phyloP scores from a whole-genome alignment of 2,888 invertebrate genomes.

The Anticlea derivata region DNA sequence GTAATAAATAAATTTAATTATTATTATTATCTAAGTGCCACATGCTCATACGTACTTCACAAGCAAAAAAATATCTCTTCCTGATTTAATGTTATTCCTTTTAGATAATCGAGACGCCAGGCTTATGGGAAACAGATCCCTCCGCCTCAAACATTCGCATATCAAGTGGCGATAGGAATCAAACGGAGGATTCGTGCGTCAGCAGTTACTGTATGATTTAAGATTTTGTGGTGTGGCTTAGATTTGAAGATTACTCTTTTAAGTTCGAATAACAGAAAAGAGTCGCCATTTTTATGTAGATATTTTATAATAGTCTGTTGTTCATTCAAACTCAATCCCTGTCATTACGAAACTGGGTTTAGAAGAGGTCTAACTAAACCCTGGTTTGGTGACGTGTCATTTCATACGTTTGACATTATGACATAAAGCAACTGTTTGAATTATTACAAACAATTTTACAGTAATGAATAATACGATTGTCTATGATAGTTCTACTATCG shows the following conservation, averaged over 20 bases:
- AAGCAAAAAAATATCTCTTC: background rate
- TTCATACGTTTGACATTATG: too few relatives aligned
- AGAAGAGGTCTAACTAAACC: too few relatives aligned
- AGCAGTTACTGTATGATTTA: slow-evolving; percentile 71
- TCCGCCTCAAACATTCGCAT: slow-evolving; percentile 75
- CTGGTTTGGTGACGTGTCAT: too few relatives aligned
- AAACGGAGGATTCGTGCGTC: slow-evolving; percentile 64
- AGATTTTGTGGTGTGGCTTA: slow-evolving; percentile 23
- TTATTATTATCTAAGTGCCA: too few relatives aligned
- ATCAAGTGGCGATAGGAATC: slow-evolving; percentile 53
- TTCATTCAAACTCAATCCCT: too few relatives aligned
- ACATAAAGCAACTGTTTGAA: too few relatives aligned
- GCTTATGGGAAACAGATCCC: slow-evolving; percentile 87
- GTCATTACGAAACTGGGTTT: too few relatives aligned
- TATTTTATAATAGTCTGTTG: too few relatives aligned
- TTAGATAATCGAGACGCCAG: slow-evolving; percentile 97
- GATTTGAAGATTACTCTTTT: slow-evolving; percentile 30
- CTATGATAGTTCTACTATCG: too few relatives aligned
- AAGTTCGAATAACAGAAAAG: background rate
- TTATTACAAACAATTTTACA: too few relatives aligned
- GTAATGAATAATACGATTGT: too few relatives aligned
- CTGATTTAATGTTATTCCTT: slow-evolving; percentile 9
- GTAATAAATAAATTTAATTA: too few relatives aligned
- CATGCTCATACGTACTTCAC: background rate
- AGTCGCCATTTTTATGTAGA: background rate